Conservation (phyloP, 2,888 invertebrate genomes). For the Ariolimax columbianus region DNA sequence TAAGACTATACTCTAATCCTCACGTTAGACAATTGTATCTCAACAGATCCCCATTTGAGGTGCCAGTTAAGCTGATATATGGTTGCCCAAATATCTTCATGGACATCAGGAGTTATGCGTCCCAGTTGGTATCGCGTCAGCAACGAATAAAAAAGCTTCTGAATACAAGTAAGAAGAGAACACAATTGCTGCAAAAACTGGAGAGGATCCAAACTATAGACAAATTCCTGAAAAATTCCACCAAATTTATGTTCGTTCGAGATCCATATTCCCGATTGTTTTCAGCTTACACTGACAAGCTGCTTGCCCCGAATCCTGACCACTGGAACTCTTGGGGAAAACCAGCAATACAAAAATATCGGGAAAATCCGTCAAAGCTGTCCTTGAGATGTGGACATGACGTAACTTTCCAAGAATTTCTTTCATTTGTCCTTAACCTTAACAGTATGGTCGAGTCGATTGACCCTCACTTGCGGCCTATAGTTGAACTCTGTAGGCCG, state of each 20-base stretch:
- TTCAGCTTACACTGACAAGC: constrained; percentile 60
- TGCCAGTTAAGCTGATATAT: constrained; percentile 35
- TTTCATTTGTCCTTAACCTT: constrained; percentile 54
- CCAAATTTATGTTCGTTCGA: constrained; percentile 41
- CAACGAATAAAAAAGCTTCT: neutral
- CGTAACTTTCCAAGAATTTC: constrained; percentile 59
- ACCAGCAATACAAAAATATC: constrained; percentile 43
- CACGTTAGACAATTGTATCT: neutral
- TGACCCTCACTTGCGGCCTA: constrained; percentile 42
- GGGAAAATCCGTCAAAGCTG: constrained; percentile 46
- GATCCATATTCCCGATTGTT: constrained; percentile 52
- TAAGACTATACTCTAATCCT: too few relatives aligned
- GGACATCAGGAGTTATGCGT: neutral
- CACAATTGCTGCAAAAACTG: neutral
- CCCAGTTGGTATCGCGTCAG: neutral
- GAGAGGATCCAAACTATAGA: constrained; percentile 2
- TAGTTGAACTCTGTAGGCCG: constrained; percentile 43
- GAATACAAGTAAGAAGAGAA: neutral
- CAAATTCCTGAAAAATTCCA: constrained; percentile 23
- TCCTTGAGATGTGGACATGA: constrained; percentile 58
- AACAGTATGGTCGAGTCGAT: neutral
- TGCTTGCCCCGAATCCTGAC: constrained; percentile 58
- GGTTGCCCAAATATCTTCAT: constrained; percentile 18
- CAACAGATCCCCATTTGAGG: constrained; percentile 47
- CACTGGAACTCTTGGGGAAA: constrained; percentile 55